Conservation (phyloP, 2,888 invertebrate genomes). For the Bruchidius siliquastri region DNA sequence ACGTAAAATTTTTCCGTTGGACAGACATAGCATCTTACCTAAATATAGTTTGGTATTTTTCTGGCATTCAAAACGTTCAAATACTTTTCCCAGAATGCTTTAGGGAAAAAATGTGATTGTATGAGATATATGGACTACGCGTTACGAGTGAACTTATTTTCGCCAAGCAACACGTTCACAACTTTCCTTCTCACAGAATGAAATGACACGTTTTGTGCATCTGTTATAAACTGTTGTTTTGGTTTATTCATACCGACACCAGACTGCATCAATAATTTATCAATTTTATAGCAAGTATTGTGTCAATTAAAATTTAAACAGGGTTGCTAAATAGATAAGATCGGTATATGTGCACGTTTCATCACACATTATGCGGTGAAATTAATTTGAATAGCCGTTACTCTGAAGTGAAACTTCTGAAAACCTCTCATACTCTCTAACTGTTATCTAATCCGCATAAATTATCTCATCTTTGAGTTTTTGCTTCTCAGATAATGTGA, state of each 20-base stretch:
- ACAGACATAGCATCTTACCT: too few species aligned
- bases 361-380: not conserved
- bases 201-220: not conserved
- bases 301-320: not conserved
- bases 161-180: not conserved
- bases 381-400: not conserved
- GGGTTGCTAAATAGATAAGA: not conserved
- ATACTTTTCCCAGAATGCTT: too few species aligned
- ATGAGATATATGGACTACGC: not conserved
- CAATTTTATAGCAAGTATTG: not conserved
- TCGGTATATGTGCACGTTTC: not conserved
- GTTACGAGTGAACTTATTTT: not conserved
- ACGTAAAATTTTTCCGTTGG: too few species aligned
- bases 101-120: not conserved
- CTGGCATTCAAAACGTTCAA: too few species aligned
- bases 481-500: too few species aligned
- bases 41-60: too few species aligned
- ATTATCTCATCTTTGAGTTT: too few species aligned
- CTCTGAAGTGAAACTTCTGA: not conserved
- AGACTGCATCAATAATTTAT: not conserved
- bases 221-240: not conserved
- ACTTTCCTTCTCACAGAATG: not conserved
- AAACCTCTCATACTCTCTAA: not conserved
- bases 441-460: too few species aligned
- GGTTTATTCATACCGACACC: not conserved